These are phyloP conservation scores for Germaria angustata DNA, from an alignment of 2,888 invertebrate genomes.

Conservation along the genomic window DNA sequence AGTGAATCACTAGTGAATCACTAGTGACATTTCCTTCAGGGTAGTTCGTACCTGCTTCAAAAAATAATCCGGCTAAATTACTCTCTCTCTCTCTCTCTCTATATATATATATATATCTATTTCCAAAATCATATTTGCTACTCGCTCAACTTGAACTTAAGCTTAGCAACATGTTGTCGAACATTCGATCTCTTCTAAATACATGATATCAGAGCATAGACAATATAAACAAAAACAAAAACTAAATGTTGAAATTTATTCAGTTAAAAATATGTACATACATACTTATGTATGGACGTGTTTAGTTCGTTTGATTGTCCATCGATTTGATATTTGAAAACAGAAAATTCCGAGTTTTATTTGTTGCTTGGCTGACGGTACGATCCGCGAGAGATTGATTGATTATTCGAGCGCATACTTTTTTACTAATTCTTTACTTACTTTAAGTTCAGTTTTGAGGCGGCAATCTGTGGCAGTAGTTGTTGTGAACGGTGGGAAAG, in stretches of 20 bases:
- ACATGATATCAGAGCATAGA: neutral
- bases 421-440: conserved; percentile 58
- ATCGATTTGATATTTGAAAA: neutral
- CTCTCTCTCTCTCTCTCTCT: neutral
- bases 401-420: neutral
- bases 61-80: neutral
- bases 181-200: conserved; percentile 1
- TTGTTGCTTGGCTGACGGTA: neutral
- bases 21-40: no score
- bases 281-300: neutral
- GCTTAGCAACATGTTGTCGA: conserved; percentile 49
- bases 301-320: neutral
- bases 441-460: conserved; percentile 75
- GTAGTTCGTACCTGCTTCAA: no score
- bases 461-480: conserved; percentile 73
- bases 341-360: conserved; percentile 14
- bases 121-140: no score
- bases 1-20: no score
- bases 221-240: conserved; percentile 1
- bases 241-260: neutral
- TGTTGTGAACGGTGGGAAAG: conserved; percentile 67
- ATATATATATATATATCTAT: no score
- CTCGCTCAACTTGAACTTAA: neutral
- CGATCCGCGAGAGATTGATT: conserved; percentile 17
- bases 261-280: neutral